A percentile compares a stretch with the other conserved stretches of the same genome.
phyloP scores from a whole-genome alignment of 2,113 vertebrate species.

The Myrmecophaga tridactyla region DNA sequence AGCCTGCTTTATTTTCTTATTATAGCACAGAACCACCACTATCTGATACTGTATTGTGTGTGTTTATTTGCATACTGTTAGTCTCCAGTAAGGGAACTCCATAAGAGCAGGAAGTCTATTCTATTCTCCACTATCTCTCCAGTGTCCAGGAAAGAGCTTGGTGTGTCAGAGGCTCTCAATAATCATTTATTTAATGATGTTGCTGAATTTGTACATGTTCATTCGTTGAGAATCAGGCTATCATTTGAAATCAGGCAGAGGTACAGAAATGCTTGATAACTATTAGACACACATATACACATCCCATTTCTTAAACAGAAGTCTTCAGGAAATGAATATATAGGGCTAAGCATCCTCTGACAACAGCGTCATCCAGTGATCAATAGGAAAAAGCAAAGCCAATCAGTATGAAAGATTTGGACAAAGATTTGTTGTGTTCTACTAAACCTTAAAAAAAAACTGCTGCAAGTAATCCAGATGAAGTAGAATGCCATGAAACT shows the following conservation, averaged over 20 bases:
- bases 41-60: neutral
- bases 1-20: neutral
- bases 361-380: neutral
- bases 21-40: neutral
- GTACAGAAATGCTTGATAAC: neutral
- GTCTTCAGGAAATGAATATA: constrained; percentile 35
- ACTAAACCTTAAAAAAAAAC: constrained; percentile 58
- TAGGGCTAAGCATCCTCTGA: constrained; percentile 12
- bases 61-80: neutral
- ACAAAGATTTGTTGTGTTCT: constrained; percentile 65
- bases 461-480: constrained; percentile 80
- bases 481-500: constrained; percentile 74
- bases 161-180: neutral
- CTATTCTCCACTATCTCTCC: neutral
- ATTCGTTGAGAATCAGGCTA: neutral
- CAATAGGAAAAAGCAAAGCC: neutral
- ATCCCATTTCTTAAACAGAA: neutral
- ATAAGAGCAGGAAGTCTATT: neutral
- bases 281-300: neutral
- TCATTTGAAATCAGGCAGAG: constrained; percentile 1
- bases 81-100: neutral
- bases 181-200: neutral
- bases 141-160: neutral
- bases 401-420: constrained; percentile 13
- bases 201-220: constrained; percentile 27